A percentile compares a stretch with the other conserved stretches of the same genome.
These are phyloP conservation scores for Poecile montanus DNA, from an alignment of 2,797 vertebrate genomes.

Conservation along the genomic window DNA sequence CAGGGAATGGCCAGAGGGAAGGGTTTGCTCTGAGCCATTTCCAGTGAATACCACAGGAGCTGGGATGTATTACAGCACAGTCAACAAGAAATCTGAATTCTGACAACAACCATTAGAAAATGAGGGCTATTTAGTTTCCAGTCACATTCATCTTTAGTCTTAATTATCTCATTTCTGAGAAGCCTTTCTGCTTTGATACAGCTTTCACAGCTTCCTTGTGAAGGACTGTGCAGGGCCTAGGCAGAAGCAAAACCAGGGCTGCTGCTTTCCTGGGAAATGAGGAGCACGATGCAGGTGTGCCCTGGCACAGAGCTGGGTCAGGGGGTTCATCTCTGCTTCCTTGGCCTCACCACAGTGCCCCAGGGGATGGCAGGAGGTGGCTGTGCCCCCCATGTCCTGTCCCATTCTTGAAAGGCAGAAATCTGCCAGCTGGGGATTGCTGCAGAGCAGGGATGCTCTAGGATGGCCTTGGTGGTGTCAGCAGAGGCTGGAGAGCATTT, in stretches of 20 bases:
- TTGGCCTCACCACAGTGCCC: background rate
- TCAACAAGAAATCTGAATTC: background rate
- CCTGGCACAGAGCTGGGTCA: background rate
- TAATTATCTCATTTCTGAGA: background rate
- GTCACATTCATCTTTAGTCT: background rate
- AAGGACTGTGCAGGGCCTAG: background rate
- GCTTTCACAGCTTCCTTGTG: background rate
- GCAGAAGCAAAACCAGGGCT: background rate
- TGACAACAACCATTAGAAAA: background rate
- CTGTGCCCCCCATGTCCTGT: background rate
- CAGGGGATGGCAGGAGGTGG: background rate
- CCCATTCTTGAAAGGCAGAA: background rate
- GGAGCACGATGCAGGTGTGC: rapidly evolving
- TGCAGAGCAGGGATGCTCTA: background rate
- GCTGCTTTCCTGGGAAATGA: background rate
- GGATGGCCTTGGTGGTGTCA: background rate
- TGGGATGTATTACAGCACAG: background rate
- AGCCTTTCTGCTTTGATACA: background rate
- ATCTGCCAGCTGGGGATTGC: background rate
- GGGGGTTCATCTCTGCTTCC: background rate
- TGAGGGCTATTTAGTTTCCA: background rate
- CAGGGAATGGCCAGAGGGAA: background rate
- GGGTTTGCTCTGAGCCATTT: background rate
- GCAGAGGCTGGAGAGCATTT: rapidly evolving
- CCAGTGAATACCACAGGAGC: background rate